phyloP scores from a whole-genome alignment of 2,888 invertebrate genomes.

The Watsonalla cultraria region DNA sequence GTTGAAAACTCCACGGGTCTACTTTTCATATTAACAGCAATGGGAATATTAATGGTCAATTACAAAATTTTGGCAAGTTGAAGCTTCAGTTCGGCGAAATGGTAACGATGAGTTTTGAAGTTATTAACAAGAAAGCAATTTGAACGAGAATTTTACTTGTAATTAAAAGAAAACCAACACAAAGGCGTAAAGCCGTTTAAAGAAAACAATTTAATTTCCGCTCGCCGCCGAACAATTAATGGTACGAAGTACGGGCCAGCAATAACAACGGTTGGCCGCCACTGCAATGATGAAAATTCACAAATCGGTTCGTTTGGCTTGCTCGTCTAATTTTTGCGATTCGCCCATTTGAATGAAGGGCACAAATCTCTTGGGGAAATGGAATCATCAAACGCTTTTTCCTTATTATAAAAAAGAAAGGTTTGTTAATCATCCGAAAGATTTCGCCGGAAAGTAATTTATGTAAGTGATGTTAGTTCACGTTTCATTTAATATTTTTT shows the following conservation, averaged over 20 bases:
- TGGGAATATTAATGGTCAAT: neutral
- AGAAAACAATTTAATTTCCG: constrained; percentile 52
- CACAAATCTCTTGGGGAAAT: constrained; percentile 3
- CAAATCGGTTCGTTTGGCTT: constrained; percentile 14
- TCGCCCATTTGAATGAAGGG: constrained; percentile 9
- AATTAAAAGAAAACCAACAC: constrained; percentile 43
- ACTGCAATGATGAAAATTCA: constrained; percentile 13
- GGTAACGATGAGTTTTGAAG: constrained; percentile 23
- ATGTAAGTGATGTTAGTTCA: neutral
- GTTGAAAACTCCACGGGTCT: no score
- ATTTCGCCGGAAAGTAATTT: neutral
- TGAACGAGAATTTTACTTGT: constrained; percentile 35
- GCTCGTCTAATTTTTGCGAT: constrained; percentile 11
- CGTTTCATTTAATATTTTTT: neutral
- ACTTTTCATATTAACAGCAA: neutral
- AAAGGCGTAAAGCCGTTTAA: constrained; percentile 40
- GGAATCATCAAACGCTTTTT: constrained; percentile 8
- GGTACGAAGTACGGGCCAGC: constrained; percentile 15
- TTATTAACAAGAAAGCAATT: constrained; percentile 35
- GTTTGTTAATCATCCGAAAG: constrained; percentile 3
- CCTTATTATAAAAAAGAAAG: constrained; percentile 4
- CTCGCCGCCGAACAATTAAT: constrained; percentile 37
- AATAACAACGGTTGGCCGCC: constrained; percentile 24
- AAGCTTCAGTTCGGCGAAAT: neutral
- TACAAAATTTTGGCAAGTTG: neutral